Evolutionary conservation across 2,888 invertebrate genomes (phyloP).

Genomic region (Andrena chrysosceles): DNA sequence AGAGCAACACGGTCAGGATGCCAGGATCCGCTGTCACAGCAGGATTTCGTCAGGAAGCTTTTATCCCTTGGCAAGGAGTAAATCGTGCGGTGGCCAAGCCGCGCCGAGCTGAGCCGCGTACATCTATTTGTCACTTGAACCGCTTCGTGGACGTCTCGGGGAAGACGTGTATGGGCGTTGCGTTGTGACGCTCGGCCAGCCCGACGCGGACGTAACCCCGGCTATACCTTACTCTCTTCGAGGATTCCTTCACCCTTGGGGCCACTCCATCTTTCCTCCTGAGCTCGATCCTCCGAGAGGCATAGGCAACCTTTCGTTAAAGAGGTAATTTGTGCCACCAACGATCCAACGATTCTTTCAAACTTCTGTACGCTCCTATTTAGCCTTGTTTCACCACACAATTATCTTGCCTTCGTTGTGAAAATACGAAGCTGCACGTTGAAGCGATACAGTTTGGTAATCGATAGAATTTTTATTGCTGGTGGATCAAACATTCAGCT

Average conservation of each 20-base stretch:
- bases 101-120: slow-evolving; percentile 51
- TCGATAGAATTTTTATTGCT: too few relatives aligned
- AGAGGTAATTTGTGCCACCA: slow-evolving; percentile 83
- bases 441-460: too few relatives aligned
- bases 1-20: slow-evolving; percentile 56
- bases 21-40: slow-evolving; percentile 77
- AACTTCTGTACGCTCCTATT: slow-evolving; percentile 56
- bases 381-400: not conserved
- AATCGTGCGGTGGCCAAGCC: slow-evolving; percentile 69
- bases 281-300: slow-evolving; percentile 65
- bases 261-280: slow-evolving; percentile 81
- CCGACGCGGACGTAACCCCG: slow-evolving; percentile 41
- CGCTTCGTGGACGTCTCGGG: slow-evolving; percentile 65
- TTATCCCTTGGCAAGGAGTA: slow-evolving; percentile 75
- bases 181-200: slow-evolving; percentile 70
- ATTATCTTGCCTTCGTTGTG: not conserved
- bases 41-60: slow-evolving; percentile 76
- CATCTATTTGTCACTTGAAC: slow-evolving; percentile 81
- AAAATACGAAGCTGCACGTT: too few relatives aligned
- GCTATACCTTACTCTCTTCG: slow-evolving; percentile 75
- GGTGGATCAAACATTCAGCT: too few relatives aligned
- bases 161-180: slow-evolving; percentile 68
- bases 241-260: slow-evolving; percentile 71
- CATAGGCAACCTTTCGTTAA: slow-evolving; percentile 77
- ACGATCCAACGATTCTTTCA: slow-evolving; percentile 67